Conservation (phyloP, 1,140 invertebrate species). For the Chrysopa pallens region DNA sequence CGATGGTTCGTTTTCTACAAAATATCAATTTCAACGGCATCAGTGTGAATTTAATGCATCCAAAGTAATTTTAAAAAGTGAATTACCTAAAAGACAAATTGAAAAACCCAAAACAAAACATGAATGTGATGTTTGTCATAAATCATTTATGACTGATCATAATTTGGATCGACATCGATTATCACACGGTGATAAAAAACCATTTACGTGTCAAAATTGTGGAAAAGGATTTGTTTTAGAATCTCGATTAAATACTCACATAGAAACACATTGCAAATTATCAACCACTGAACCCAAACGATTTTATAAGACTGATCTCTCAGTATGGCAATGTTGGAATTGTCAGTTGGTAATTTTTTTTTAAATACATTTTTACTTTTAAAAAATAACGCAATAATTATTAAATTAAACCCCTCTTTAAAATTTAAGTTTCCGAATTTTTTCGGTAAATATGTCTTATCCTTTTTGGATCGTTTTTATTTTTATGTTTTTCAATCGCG, state of each 20-base stretch:
- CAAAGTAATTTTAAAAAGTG: conserved; percentile 17
- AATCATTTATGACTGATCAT: conserved; percentile 18
- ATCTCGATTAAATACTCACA: conserved; percentile 19
- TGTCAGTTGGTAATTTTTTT: conserved; percentile 15
- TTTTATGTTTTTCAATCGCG: too few species aligned
- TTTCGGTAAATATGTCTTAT: too few species aligned
- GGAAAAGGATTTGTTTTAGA: conserved; percentile 21
- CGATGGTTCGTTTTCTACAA: conserved; percentile 20
- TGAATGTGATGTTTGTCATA: conserved; percentile 16
- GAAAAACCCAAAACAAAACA: conserved; percentile 14
- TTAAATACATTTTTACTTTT: not conserved
- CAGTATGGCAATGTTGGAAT: conserved; percentile 19
- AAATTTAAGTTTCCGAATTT: too few species aligned
- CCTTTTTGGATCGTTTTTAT: too few species aligned
- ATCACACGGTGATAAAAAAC: conserved; percentile 14
- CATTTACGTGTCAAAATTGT: conserved; percentile 19
- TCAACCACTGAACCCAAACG: conserved; percentile 19
- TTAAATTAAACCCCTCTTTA: too few species aligned
- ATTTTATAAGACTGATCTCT: conserved; percentile 21
- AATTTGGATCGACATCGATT: conserved; percentile 18
- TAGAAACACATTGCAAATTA: conserved; percentile 21
- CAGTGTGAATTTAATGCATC: conserved; percentile 21
- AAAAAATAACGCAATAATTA: too few species aligned
- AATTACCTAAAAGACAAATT: conserved; percentile 11
- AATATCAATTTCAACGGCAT: conserved; percentile 22